Conservation (phyloP, 2,113 vertebrate genomes). For the Tretioscincus oriximinensis region DNA sequence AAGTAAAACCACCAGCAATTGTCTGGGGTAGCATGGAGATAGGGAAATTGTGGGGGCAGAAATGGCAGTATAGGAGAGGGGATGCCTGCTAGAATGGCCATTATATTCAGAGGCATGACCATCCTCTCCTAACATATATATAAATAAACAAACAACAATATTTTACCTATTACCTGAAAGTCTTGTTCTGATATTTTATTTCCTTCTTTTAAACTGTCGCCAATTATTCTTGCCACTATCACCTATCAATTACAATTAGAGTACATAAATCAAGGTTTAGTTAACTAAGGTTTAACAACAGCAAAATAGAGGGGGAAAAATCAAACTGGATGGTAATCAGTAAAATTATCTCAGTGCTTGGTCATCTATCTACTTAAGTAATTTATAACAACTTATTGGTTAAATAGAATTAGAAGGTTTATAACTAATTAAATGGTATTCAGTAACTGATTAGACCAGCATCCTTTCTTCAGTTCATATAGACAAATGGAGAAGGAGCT, state of each 20-base stretch:
- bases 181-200: background rate
- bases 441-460: too few relatives aligned
- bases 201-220: background rate
- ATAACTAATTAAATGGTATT: too few relatives aligned
- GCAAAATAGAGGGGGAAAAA: conserved; percentile 45
- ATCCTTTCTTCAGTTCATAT: too few relatives aligned
- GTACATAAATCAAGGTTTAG: conserved; percentile 50
- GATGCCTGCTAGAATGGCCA: too few relatives aligned
- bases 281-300: conserved; percentile 23
- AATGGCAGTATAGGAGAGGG: too few relatives aligned
- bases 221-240: background rate
- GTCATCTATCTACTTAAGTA: conserved; percentile 41
- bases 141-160: background rate
- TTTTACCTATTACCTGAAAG: background rate
- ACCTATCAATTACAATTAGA: conserved; percentile 18
- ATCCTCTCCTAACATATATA: background rate
- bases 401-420: conserved; percentile 29
- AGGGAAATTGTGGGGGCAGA: too few relatives aligned
- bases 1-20: too few relatives aligned
- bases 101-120: too few relatives aligned
- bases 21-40: too few relatives aligned
- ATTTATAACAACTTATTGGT: conserved; percentile 58
- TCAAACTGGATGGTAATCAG: conserved; percentile 45
- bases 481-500: too few relatives aligned
- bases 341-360: conserved; percentile 45